Evolutionary conservation across 2,888 invertebrate genomes (phyloP), one percentile per base, ranked within the genome.

Genomic region (Parnassius apollo): DNA sequence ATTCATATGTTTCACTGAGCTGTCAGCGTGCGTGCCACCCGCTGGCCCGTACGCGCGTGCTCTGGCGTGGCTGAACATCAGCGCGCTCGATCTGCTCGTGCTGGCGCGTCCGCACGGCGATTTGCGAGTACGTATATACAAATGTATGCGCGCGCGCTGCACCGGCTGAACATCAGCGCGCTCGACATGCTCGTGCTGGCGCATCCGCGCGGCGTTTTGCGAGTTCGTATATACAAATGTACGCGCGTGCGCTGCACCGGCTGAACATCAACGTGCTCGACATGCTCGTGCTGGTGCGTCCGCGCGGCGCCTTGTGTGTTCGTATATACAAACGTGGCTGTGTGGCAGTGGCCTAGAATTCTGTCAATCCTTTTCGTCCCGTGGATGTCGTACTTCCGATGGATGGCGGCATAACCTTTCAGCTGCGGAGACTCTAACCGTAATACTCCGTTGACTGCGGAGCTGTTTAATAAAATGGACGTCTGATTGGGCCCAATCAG

Each of bases 181-280:
- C 95, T 95, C 82, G 86, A 89, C 48, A 88, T 95, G 53, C 93
- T 95, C 0, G 93, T 93, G 56, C 85, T 97, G 64, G 96, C 96
- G 69, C 35, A 22, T 62, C 18, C 0, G 86, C 90, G 72, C 82
- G 96, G 8, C 96, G 96, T 76, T 82, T 96, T 18, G 96, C 96
- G 76, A 18, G 18, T 18, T 18, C 18, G 68, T 66, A 13, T 42
- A 35, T 60, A 57, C 72, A 59, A 59, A 61, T 59, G n/a, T 67
- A 68, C 66, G 65, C 62, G 49, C 57, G 45, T 62, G 65, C 67
- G 42, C 68, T 69, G 35, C 51, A 12, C 42, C 62, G 66, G 59
- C 69, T 68, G 62, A 61, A 68, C 69, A 66, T 69, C 56, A 57
- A 42, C 62, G 68, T 68, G 55, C 95, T 95, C 82, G 18, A 18